Evolutionary conservation across 1,140 invertebrate species (phyloP).

Genomic region (Pseudobourletiella spinata): DNA sequence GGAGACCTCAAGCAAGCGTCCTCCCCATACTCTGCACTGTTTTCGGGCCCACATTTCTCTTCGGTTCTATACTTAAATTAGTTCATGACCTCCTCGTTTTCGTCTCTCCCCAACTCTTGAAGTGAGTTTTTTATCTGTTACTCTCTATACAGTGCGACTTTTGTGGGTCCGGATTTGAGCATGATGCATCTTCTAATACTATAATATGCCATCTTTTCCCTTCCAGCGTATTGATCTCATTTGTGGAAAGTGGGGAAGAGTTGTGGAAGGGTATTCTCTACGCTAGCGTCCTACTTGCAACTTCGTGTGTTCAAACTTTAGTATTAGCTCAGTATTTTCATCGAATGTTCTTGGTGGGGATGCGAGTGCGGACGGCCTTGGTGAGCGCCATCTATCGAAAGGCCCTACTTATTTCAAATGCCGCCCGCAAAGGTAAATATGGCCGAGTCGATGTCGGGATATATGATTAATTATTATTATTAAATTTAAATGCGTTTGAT

Average conservation of each 20-base stretch:
- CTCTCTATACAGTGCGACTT: no score
- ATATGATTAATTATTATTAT: not conserved
- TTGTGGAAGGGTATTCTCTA: constrained; percentile 82
- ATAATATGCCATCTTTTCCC: constrained; percentile 33
- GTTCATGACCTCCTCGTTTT: constrained; percentile 52
- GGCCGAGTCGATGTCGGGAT: no score
- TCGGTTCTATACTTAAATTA: constrained; percentile 45
- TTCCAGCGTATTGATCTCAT: constrained; percentile 61
- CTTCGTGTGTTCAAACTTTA: constrained; percentile 76
- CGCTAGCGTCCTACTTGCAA: constrained; percentile 62
- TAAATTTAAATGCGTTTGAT: not conserved
- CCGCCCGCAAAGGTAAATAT: constrained; percentile 54
- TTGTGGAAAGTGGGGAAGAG: constrained; percentile 51
- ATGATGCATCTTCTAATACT: no score
- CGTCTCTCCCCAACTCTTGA: constrained; percentile 46
- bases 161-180: no score
- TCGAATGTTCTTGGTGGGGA: constrained; percentile 81
- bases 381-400: constrained; percentile 92
- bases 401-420: constrained; percentile 60
- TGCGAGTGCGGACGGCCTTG: constrained; percentile 80
- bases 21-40: constrained; percentile 44
- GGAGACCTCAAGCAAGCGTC: constrained; percentile 31
- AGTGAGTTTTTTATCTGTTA: constrained; percentile 47
- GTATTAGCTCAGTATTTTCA: constrained; percentile 83
- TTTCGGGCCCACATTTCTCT: constrained; percentile 45